Base-by-base conservation (phyloP, 2,113 vertebrate species). In the Mormyrus lacerda region DNA sequence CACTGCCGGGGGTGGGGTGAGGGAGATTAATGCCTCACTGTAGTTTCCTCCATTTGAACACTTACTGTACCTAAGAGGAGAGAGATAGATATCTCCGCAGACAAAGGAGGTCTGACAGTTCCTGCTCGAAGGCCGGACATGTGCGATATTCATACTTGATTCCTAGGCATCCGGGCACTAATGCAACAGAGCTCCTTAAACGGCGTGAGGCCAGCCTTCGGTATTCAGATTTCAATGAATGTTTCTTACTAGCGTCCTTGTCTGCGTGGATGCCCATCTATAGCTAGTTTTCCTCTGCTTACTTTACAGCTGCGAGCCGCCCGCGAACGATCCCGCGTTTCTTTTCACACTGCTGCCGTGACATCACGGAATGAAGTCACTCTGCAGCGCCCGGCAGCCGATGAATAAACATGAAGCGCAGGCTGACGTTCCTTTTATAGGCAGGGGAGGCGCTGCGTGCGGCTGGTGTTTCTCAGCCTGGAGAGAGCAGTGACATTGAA, bases 1-100 rank as follows among this genome's bases (percentile, higher is more conserved):
- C 92, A 94, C 94, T 93, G 92, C 91, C 93, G 94, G 91, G 89
- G 88, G 88, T 91, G 69, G 79, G 61, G 21, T 45, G 39, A 65
- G n/a, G 89, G 19, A 50, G 47, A 48, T 31, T 15, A 45, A 45
- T 86, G 39, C 19, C 48, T 87, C 85, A 45, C 50, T 58, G 51
- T 48, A 58, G n/a, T 47, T 42, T 82, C 45, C 19, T 42, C 61
- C 69, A 69, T 27, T 19, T 82, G 47, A 53, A 15, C 53, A 55
- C 53, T 55, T 55, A 55, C 51, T 19, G 17, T 85, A 13, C 35
- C 11, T 48, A 27, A 50, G 73, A 89, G 58, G 65, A 53, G 42
- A 44, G 5, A 76, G 45, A 69, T 15, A 31, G 3, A 76, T 24
- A 89, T 87, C 85, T 53, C 31, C 19, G 3, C 58, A 51, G 61